phyloP scores from a whole-genome alignment of 2,888 invertebrate species.

The Eupithecia vulgata region DNA sequence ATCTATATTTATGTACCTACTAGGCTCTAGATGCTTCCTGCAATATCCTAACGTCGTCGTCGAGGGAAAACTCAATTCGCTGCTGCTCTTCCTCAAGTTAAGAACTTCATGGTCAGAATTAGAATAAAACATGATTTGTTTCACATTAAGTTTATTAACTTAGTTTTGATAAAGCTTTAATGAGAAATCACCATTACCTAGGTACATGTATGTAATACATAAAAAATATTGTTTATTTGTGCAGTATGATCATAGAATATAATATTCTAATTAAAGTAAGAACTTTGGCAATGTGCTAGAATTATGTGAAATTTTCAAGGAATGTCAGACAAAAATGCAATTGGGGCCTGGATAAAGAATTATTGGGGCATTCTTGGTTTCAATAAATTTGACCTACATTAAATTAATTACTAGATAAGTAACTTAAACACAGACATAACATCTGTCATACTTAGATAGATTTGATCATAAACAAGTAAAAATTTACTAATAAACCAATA shows the following conservation, averaged over 20 bases:
- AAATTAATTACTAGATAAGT: neutral
- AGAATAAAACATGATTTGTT: constrained; percentile 43
- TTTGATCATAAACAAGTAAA: neutral
- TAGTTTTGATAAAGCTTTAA: constrained; percentile 60
- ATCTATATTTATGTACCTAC: too few relatives aligned
- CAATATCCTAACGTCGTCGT: neutral
- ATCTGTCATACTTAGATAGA: too few relatives aligned
- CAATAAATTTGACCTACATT: neutral
- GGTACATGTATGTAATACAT: constrained; percentile 44
- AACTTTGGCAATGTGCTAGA: constrained; percentile 11
- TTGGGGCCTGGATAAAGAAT: constrained; percentile 6
- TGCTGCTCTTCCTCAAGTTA: neutral
- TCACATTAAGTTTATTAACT: constrained; percentile 60
- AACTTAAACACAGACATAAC: neutral
- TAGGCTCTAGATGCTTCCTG: neutral
- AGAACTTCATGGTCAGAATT: too few relatives aligned
- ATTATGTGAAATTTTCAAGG: constrained; percentile 9
- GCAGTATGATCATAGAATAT: constrained; percentile 15
- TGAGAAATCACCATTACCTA: constrained; percentile 54
- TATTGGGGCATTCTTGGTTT: neutral
- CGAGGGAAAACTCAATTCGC: neutral
- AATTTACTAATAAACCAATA: neutral
- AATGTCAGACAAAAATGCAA: constrained; percentile 23
- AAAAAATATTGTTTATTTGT: constrained; percentile 42
- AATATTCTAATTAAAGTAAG: neutral